Evolutionary conservation across 2,797 vertebrate genomes (phyloP), one percentile per base, ranked within the genome.

Genomic region (Capromys pilorides): DNA sequence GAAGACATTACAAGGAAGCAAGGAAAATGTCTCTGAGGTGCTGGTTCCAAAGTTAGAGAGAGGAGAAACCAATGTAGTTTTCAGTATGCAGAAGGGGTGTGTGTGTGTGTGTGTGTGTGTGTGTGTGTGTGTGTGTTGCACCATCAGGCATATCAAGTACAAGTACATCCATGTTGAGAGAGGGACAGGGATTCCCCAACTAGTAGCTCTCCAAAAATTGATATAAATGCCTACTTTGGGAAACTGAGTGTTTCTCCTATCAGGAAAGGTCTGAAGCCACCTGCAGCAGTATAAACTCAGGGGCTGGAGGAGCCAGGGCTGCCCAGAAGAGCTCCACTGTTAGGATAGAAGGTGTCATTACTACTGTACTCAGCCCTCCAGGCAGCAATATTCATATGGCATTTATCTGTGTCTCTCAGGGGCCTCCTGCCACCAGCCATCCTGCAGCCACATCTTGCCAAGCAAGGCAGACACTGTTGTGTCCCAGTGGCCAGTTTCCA

Each of bases 401-500:
- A 4, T 26, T 45, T 85, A 69, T 21, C 61, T 19, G 39, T 64
- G 79, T 57, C 39, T 36, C 69, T 10, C 11, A 36, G 75, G 57
- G 31, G 28, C n/a, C 7, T 51, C 73, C 22, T 31, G 39, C 5
- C 28, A 6, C 14, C 12, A 6, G 11, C 10, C 8, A 24, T 8
- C 33, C 66, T 54, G 45, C 10, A 22, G 19, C 36, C 14, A 7
- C 1, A 4, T 82, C 61, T 62, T 31, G 41, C 59, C 13, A 45
- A 73, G 26, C 6, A 3, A 6, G 22, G 6, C 7, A 2, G 39
- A 33, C 5, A 7, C 3, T 11, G 0, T 57, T 36, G 33, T 6
- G 18, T 18, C n/a, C 1, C 0, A 11, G 0, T 19, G 31, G 33
- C 45, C 49, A 54, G 31, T 39, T 2, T 16, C 71, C 28, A 0